Evolutionary conservation across 2,888 invertebrate genomes (phyloP), one percentile per base, ranked within the genome.

Genomic region (Strigamia crassipes): DNA sequence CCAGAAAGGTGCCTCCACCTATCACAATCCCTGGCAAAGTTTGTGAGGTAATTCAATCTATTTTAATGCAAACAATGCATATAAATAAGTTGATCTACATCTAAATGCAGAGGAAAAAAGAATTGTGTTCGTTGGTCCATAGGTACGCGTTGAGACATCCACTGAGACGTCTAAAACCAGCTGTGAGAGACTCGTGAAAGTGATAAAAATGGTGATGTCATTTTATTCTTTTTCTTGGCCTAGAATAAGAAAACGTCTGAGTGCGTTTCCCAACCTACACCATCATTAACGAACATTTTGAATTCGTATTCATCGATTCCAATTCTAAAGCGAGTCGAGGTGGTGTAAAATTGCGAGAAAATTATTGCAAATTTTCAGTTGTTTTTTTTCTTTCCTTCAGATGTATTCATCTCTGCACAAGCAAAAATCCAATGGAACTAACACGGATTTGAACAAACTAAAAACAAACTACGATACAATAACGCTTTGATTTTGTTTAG

Each of bases 301-400:
- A 31, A 73, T 73, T 2, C 27, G 5, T 73, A 73, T n/a, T 27
- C 73, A 15, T 73, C 73, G 1, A 73, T 73, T 15, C 73, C 73
- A 27, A 73, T 73, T n/a, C 13, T 73, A 73, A 73, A 73, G 15
- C 73, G 73, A 10, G 73, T 73, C 31, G 73, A 73, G 31, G 73
- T 73, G 23, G 9, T 1, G 61, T n/a, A 1, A n/a, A 27, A 27
- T 27, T 27, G 27, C 27, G 27, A n/a, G 5, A 0, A n/a, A 46
- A 46, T 46, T n/a, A n/a, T 46, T 46, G 5, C 15, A 46, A 46
- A 46, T 46, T 12, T 9, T n/a, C 3, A 15, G 12, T n/a, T 1
- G 8, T 46, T 15, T 15, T 46, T 46, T 46, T n/a, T n/a, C 15
- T 46, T 46, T 3, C 4, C n/a, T 56, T 8, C 21, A 56, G 56